Evolutionary conservation across 1,140 invertebrate species (phyloP).

Genomic region (Pachypeltis micranthus): DNA sequence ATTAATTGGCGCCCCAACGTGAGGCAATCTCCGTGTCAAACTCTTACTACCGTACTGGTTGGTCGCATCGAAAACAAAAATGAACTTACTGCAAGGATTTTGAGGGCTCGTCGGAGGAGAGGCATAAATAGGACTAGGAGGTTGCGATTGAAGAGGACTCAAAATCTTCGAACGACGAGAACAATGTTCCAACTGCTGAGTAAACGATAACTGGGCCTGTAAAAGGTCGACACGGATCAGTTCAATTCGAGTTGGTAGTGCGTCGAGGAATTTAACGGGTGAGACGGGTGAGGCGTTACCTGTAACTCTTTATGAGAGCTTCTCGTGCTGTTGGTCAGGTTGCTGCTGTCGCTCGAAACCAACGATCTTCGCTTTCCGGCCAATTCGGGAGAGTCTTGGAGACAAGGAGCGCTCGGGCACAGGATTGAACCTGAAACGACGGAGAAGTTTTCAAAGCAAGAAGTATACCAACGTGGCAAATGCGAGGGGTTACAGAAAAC

Average conservation of each 20-base stretch:
- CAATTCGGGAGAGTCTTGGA: constrained; percentile 48
- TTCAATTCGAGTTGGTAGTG: not conserved
- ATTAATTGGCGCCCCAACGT: too few species aligned
- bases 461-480: too few species aligned
- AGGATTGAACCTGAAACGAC: constrained; percentile 18
- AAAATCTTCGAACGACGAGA: constrained; percentile 45
- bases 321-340: constrained; percentile 52
- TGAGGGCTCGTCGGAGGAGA: constrained; percentile 72
- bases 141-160: constrained; percentile 60
- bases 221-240: constrained; percentile 8
- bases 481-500: too few species aligned
- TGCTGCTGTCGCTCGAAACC: constrained; percentile 57
- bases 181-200: constrained; percentile 61
- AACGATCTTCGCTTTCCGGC: constrained; percentile 57
- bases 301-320: constrained; percentile 41
- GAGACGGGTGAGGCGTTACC: too few species aligned
- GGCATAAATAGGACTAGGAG: constrained; percentile 68
- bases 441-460: not conserved
- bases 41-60: too few species aligned
- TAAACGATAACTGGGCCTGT: constrained; percentile 46
- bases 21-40: too few species aligned
- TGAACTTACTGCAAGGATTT: constrained; percentile 38
- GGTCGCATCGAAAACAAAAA: too few species aligned
- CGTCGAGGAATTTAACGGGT: not conserved
- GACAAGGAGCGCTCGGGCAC: constrained; percentile 24